A percentile compares a stretch with the other conserved stretches of the same genome.
Evolutionary conservation across 2,797 vertebrate genomes (phyloP).

Genomic region (Poeciliopsis presidionis): DNA sequence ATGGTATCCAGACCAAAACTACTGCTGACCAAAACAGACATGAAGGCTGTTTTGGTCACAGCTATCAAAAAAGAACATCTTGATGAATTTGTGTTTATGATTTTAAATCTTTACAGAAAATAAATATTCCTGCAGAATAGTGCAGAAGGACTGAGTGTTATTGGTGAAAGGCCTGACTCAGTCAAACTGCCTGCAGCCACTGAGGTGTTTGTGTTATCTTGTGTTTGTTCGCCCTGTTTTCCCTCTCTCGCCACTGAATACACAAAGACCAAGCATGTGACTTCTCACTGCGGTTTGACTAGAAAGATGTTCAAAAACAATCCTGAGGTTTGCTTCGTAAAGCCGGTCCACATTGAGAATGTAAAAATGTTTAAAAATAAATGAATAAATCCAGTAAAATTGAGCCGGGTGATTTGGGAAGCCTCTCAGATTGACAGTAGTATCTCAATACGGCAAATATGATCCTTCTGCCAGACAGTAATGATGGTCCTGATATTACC

Average conservation of each 20-base stretch:
- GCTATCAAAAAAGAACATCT: background rate
- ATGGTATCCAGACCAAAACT: background rate
- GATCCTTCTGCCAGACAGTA: slow-evolving; percentile 48
- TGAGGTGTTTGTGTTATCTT: slow-evolving; percentile 42
- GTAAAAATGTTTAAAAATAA: slow-evolving; percentile 19
- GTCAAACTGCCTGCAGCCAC: slow-evolving; percentile 16
- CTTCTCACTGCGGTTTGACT: slow-evolving; percentile 24
- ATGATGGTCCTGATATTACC: slow-evolving; percentile 47
- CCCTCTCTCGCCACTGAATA: slow-evolving; percentile 42
- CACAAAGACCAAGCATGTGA: slow-evolving; percentile 48
- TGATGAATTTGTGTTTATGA: background rate
- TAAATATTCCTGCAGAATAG: background rate
- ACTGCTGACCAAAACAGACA: background rate
- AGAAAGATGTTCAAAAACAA: slow-evolving; percentile 35
- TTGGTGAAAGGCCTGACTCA: background rate
- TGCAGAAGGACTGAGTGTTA: background rate
- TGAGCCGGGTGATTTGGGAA: slow-evolving; percentile 23
- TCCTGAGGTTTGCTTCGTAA: slow-evolving; percentile 35
- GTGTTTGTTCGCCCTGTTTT: slow-evolving; percentile 59
- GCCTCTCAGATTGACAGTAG: slow-evolving; percentile 5
- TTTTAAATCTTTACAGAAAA: background rate
- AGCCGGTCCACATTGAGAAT: slow-evolving; percentile 22
- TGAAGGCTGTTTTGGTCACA: background rate
- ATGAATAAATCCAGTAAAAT: background rate
- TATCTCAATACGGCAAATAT: slow-evolving; percentile 24